Evolutionary conservation across 2,888 invertebrate genomes (phyloP).

Genomic region (Chalcosyrphus nemorum): DNA sequence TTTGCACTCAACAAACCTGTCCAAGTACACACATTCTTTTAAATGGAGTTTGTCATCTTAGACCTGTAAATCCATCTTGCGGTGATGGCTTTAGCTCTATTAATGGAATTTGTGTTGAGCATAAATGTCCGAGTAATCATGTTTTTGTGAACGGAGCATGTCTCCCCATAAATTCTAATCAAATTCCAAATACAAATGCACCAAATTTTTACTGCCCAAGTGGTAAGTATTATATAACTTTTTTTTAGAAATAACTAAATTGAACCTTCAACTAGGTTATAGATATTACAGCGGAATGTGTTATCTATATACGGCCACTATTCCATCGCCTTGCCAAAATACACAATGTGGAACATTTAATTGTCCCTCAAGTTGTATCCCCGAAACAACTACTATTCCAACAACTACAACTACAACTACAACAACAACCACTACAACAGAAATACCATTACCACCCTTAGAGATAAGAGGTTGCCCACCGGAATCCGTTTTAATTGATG

Average conservation of each 20-base stretch:
- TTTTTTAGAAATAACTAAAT: too few species aligned
- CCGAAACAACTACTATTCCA: background rate
- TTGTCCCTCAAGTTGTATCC: slow-evolving; percentile 2
- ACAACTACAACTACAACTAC: background rate
- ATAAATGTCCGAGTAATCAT: slow-evolving; percentile 8
- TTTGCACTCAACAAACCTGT: slow-evolving; percentile 9
- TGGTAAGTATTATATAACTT: slow-evolving; percentile 2
- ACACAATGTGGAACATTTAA: background rate
- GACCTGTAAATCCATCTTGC: background rate
- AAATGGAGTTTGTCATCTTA: slow-evolving; percentile 18
- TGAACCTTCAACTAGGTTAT: slow-evolving; percentile 13
- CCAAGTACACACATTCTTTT: slow-evolving; percentile 15
- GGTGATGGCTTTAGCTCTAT: slow-evolving; percentile 10
- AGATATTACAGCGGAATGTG: slow-evolving; percentile 19
- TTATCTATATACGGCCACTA: background rate
- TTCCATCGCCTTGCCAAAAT: slow-evolving; percentile 4
- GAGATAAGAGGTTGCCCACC: slow-evolving; percentile 11
- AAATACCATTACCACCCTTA: background rate
- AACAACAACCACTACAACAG: background rate
- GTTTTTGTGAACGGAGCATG: slow-evolving; percentile 27
- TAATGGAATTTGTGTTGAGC: slow-evolving; percentile 32
- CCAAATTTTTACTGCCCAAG: slow-evolving; percentile 16
- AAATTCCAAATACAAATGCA: background rate
- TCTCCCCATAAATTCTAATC: background rate
- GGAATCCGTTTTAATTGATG: slow-evolving; percentile 27